phyloP scores from a whole-genome alignment of 2,113 vertebrate genomes.

The Campylomormyrus tamandua region DNA sequence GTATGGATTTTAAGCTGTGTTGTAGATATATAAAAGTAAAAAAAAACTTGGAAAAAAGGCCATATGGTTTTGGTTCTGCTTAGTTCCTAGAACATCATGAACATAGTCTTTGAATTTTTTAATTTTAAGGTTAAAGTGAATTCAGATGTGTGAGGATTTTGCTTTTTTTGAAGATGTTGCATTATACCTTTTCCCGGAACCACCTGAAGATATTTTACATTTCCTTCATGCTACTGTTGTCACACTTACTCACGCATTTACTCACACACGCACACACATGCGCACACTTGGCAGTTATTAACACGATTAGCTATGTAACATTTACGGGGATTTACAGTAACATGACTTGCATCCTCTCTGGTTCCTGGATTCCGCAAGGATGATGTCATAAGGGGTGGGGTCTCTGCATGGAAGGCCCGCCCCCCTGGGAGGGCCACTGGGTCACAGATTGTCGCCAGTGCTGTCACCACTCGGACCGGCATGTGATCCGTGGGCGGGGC shows the following conservation, averaged over 20 bases:
- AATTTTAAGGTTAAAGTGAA: neutral
- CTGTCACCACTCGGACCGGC: conserved; percentile 50
- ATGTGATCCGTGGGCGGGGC: conserved; percentile 57
- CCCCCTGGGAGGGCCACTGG: conserved; percentile 46
- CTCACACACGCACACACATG: neutral
- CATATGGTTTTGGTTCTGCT: neutral
- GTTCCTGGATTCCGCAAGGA: conserved; percentile 42
- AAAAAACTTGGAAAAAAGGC: neutral
- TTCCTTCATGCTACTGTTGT: neutral
- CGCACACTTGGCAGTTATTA: neutral
- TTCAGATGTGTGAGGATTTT: neutral
- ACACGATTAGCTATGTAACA: neutral
- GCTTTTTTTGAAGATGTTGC: neutral
- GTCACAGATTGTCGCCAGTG: conserved; percentile 59
- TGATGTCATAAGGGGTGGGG: conserved; percentile 34
- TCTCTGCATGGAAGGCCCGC: neutral
- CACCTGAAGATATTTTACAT: neutral
- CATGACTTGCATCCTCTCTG: conserved; percentile 59
- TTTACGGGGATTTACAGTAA: neutral
- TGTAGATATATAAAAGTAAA: neutral
- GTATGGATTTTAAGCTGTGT: neutral
- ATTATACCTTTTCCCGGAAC: neutral
- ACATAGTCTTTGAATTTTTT: neutral
- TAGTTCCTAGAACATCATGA: neutral
- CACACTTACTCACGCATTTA: neutral